phyloP scores from a whole-genome alignment of 2,797 vertebrate genomes.

The Karalla daura region DNA sequence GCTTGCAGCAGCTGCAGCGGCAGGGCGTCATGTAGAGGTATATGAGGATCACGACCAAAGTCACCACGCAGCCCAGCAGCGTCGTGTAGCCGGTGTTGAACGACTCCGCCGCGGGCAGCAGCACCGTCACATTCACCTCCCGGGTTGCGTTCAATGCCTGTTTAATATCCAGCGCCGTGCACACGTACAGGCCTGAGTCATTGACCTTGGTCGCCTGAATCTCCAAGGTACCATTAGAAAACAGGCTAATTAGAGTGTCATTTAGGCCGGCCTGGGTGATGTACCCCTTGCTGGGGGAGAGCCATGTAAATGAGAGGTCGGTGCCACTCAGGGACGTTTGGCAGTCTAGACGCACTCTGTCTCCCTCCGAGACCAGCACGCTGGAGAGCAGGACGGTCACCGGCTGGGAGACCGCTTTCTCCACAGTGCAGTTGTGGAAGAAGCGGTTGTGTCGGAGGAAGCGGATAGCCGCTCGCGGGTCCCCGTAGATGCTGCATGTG shows the following conservation, averaged over 20 bases:
- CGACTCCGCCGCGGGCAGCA: conserved; percentile 69
- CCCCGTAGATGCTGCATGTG: conserved; percentile 86
- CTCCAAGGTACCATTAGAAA: conserved; percentile 89
- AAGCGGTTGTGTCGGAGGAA: conserved; percentile 85
- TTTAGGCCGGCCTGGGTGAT: conserved; percentile 82
- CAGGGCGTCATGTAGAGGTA: conserved; percentile 95
- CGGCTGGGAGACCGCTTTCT: conserved; percentile 56
- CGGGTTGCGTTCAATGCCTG: conserved; percentile 87
- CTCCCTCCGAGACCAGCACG: conserved; percentile 81
- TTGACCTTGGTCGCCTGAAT: conserved; percentile 81
- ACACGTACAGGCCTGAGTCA: conserved; percentile 91
- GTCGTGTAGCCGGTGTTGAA: conserved; percentile 96
- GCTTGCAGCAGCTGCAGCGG: conserved; percentile 85
- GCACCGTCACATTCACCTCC: conserved; percentile 90
- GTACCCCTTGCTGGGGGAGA: conserved; percentile 87
- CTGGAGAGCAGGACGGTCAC: conserved; percentile 67
- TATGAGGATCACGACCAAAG: conserved; percentile 88
- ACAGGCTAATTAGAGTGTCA: conserved; percentile 80
- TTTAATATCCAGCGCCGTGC: conserved; percentile 86
- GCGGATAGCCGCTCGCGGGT: conserved; percentile 79
- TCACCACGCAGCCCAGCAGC: conserved; percentile 89
- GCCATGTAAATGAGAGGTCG: conserved; percentile 86
- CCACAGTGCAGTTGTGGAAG: conserved; percentile 89
- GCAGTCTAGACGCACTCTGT: conserved; percentile 85
- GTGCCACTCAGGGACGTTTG: conserved; percentile 78